phyloP scores from a whole-genome alignment of 2,888 invertebrate species.

The Microplitis manilae region DNA sequence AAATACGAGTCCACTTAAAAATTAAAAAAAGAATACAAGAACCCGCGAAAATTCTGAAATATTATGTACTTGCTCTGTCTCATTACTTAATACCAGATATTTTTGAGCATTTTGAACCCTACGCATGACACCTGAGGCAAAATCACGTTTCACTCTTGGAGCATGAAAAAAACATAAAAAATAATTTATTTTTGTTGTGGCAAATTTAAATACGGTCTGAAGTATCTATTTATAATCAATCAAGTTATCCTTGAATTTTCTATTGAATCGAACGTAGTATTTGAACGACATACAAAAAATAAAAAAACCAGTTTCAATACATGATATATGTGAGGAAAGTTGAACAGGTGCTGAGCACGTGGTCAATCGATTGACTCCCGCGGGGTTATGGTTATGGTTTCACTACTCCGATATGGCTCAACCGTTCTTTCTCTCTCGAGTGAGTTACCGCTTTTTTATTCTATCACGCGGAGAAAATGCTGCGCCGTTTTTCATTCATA shows the following conservation, averaged over 20 bases:
- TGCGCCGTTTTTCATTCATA: conserved; percentile 68
- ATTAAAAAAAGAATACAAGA: too few species aligned
- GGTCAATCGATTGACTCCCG: conserved; percentile 66
- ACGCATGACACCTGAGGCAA: too few species aligned
- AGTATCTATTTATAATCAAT: not conserved
- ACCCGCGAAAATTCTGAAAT: too few species aligned
- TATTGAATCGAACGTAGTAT: not conserved
- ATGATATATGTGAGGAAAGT: conserved; percentile 32
- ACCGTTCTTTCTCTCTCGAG: conserved; percentile 35
- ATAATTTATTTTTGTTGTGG: too few species aligned
- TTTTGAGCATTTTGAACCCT: too few species aligned
- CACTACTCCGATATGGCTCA: conserved; percentile 41
- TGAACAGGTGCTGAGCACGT: conserved; percentile 69
- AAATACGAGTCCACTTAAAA: too few species aligned
- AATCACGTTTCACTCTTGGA: too few species aligned
- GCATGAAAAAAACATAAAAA: too few species aligned
- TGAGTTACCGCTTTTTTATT: conserved; percentile 41
- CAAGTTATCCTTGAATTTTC: not conserved
- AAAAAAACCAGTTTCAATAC: not conserved
- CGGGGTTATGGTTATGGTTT: conserved; percentile 55
- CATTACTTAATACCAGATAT: too few species aligned
- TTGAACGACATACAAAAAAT: not conserved
- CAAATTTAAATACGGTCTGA: too few species aligned
- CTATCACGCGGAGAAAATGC: conserved; percentile 54
- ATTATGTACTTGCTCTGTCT: too few species aligned